Base-by-base conservation (phyloP, 2,797 vertebrate genomes). In the Neosilurus hyrtlii region DNA sequence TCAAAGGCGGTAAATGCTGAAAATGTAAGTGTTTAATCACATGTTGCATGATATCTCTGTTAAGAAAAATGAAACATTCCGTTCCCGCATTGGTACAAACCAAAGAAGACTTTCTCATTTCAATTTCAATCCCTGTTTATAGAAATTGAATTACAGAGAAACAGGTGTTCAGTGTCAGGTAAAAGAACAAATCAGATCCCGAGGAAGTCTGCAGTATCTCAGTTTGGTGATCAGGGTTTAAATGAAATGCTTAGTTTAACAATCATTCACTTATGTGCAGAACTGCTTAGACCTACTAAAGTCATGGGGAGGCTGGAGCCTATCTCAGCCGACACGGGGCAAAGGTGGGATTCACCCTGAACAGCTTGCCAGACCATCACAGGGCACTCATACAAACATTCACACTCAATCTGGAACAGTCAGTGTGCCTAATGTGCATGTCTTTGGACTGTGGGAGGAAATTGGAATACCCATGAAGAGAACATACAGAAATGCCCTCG, bases 91-190 rank as follows among this genome's bases (percentile, higher is more conserved):
- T 26, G 37, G 37, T 24, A 52, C 43, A 52, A 52, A 52, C 16
- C 7, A 52, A 72, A 52, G 43, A 70, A 24, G 8, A 30, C 14
- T 15, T 54, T 26, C n/a, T 57, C 7, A 30, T 18, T 57, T 57
- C 22, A 12, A 22, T 37, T 68, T 70, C 35, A 59, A 35, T 22
- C 9, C 1, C 9, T 54, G 51, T 43, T 24, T 62, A 22, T 24
- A 18, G 30, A 61, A 22, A 12, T 81, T 26, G 18, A 54, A 71
- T 61, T 51, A 16, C 2, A 62, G 67, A 80, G 67, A 81, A 81
- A 51, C 22, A 26, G 72, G 30, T 61, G 54, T 62, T 35, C 11
- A 35, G 20, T 11, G 22, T 59, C 15, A 18, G 15, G 6, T 37
- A 66, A 24, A 71, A 4, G 2, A 59, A 71, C 52, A 26, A 59